Evolutionary conservation across 2,797 vertebrate species (phyloP).

Genomic region (Coreius guichenoti): DNA sequence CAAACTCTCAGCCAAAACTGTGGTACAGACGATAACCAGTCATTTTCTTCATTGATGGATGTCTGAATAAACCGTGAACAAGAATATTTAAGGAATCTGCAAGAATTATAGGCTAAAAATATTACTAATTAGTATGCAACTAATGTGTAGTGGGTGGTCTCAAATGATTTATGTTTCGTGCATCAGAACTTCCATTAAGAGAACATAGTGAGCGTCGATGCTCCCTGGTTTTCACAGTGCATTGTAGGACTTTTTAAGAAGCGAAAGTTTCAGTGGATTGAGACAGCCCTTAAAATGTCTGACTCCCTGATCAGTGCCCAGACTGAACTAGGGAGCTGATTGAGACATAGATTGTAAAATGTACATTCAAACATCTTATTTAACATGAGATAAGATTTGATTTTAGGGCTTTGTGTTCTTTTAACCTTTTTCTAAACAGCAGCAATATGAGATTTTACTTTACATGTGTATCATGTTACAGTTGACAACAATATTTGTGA

Average conservation of each 20-base stretch:
- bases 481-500: not conserved
- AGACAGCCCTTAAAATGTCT: not conserved
- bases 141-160: not conserved
- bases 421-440: not conserved
- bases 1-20: conserved; percentile 11
- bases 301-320: not conserved
- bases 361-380: not conserved
- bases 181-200: no score
- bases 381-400: not conserved
- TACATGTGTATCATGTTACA: not conserved
- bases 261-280: no score
- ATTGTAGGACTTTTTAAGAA: not conserved
- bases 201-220: not conserved
- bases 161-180: not conserved
- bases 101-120: not conserved
- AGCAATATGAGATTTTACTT: not conserved
- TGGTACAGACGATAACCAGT: conserved; percentile 5
- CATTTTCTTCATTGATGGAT: conserved; percentile 19
- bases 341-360: not conserved
- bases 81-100: not conserved
- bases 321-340: not conserved
- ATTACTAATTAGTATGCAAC: not conserved
- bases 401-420: not conserved
- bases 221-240: not conserved
- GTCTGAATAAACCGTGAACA: conserved; percentile 5